Percentiles rank a stretch among this genome's conserved stretches.
phyloP scores from a whole-genome alignment of 2,797 vertebrate species.

The Alcedo quadribrachys region DNA sequence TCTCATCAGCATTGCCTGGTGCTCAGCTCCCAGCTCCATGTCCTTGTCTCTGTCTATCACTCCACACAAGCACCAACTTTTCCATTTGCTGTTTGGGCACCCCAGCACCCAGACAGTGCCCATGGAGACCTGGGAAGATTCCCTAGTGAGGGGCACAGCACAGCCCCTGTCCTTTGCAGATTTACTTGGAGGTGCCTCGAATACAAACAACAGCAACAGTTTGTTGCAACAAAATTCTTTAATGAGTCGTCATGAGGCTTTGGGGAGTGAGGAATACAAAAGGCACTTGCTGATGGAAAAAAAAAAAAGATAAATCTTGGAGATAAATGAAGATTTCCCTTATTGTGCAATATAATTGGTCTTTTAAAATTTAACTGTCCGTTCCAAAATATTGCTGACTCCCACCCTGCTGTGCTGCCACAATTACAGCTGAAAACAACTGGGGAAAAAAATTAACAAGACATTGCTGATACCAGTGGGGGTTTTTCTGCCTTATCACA shows the following conservation, averaged over 20 bases:
- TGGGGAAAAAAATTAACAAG: neutral
- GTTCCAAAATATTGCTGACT: conserved; percentile 34
- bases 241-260: neutral
- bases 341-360: conserved; percentile 34
- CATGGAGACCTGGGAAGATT: fast-evolving
- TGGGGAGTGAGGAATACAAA: conserved; percentile 5
- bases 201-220: neutral
- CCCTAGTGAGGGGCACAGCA: neutral
- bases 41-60: neutral
- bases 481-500: conserved; percentile 19
- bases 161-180: neutral
- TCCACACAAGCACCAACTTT: neutral
- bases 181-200: neutral
- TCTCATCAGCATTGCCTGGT: neutral
- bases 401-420: neutral
- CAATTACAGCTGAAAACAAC: conserved; percentile 4
- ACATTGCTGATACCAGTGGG: neutral
- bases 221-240: conserved; percentile 5
- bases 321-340: conserved; percentile 37
- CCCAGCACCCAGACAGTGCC: fast-evolving
- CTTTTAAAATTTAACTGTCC: conserved; percentile 18
- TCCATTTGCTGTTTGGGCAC: neutral
- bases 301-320: conserved; percentile 5
- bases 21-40: neutral
- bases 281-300: neutral